Evolutionary conservation across 2,113 vertebrate genomes (phyloP).

Genomic region (Nipponia nippon): DNA sequence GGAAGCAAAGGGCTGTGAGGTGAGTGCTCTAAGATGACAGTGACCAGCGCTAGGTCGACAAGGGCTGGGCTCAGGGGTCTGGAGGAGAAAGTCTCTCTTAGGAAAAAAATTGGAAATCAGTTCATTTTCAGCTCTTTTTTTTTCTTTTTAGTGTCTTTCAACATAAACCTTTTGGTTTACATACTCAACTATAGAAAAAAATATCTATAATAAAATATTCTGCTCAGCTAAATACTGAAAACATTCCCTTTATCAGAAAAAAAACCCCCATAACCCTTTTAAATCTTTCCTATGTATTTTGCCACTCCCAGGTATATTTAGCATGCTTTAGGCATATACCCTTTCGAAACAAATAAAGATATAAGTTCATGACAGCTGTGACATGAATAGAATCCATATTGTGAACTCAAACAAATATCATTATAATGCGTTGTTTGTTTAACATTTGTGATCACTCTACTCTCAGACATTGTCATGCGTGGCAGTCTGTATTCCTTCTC

Average conservation of each 20-base stretch:
- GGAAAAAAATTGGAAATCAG: neutral
- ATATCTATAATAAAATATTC: neutral
- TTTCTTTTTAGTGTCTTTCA: neutral
- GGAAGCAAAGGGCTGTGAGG: neutral
- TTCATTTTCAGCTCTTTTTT: neutral
- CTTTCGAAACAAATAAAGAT: neutral
- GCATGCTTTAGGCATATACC: neutral
- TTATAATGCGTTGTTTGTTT: neutral
- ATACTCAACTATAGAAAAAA: neutral
- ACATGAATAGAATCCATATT: neutral
- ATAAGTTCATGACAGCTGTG: neutral
- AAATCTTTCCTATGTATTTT: neutral
- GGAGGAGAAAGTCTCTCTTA: neutral
- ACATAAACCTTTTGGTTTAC: neutral
- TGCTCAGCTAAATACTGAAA: neutral
- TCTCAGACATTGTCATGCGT: neutral
- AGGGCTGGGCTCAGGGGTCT: neutral
- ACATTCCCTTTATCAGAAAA: neutral
- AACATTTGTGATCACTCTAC: neutral
- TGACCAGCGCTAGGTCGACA: rapidly evolving
- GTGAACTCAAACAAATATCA: neutral
- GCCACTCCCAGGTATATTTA: neutral
- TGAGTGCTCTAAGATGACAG: neutral
- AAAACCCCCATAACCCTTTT: neutral
- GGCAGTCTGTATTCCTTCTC: neutral